Percentiles rank a stretch among this genome's conserved stretches.
These are phyloP conservation scores for Etheostoma cragini DNA, from an alignment of 2,113 vertebrate species.

Conservation along the genomic window DNA sequence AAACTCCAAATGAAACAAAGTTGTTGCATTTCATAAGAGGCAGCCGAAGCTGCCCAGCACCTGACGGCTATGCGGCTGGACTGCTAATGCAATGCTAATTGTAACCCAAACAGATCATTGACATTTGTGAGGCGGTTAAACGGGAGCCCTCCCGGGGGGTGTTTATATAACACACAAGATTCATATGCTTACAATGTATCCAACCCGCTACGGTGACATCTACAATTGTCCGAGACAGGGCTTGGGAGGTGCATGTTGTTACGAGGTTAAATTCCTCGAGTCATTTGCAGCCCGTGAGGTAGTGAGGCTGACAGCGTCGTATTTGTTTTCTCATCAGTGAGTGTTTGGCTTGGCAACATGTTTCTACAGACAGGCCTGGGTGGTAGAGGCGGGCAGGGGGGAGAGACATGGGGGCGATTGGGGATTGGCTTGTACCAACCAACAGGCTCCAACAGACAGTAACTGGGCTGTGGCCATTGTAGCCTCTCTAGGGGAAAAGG, in stretches of 20 bases:
- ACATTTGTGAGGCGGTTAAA: constrained; percentile 64
- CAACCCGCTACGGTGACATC: constrained; percentile 36
- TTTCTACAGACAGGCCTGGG: constrained; percentile 23
- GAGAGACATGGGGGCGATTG: constrained; percentile 23
- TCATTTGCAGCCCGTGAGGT: constrained; percentile 52
- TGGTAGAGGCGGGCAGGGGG: constrained; percentile 22
- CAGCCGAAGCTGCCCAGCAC: constrained; percentile 7
- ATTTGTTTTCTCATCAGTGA: constrained; percentile 73
- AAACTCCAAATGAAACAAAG: constrained; percentile 11
- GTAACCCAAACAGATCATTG: constrained; percentile 60
- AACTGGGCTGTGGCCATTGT: constrained; percentile 51
- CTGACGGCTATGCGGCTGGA: constrained; percentile 34
- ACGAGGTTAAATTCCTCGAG: constrained; percentile 40
- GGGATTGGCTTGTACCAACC: constrained; percentile 33
- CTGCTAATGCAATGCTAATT: constrained; percentile 60
- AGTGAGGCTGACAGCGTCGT: constrained; percentile 40
- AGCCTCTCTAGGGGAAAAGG: constrained; percentile 54
- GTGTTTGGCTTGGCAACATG: constrained; percentile 67
- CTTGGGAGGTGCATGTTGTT: constrained; percentile 38
- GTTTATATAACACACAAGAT: constrained; percentile 42
- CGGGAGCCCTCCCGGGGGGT: constrained; percentile 30
- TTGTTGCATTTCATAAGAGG: constrained; percentile 30
- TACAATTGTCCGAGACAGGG: constrained; percentile 34
- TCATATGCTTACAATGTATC: constrained; percentile 37
- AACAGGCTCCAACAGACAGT: constrained; percentile 36